Base-by-base conservation (phyloP, 2,797 vertebrate genomes). In the Phrynocephalus guinanensis region DNA sequence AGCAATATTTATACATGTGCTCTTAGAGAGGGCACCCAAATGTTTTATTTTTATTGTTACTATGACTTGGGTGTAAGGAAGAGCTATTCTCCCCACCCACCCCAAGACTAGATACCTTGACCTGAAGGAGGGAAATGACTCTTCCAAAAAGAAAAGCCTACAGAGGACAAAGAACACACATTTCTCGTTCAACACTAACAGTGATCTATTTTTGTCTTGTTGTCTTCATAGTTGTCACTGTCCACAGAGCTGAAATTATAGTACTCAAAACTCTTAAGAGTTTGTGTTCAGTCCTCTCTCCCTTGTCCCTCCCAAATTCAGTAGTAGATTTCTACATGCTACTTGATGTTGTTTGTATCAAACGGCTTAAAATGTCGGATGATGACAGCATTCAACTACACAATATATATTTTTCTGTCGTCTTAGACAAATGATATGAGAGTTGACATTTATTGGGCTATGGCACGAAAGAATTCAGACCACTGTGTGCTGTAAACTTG, bases 1-100 rank as follows among this genome's bases (percentile, higher is more conserved):
- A 99, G 93, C 94, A 63, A 63, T 63, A 95, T 97, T 88, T 97
- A 97, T 98, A 99, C 98, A 99, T 95, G 93, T 96, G 94, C 97
- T 95, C 92, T 94, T 95, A 96, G 93, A 92, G 90, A 96, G 93
- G 92, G 93, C 87, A 93, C 91, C 93, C 86, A 87, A 87, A 89
- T 91, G 56, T 82, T 92, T 82, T 88, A 16, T 90, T 89, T 44
- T 93, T 70, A 24, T 71, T n/a, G 28, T 77, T 50, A 48, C 56
- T 79, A 7, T 93, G 82, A 87, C 92, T 92, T 87, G 84, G 78
- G 52, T 90, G 93, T 88, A 89, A 92, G 83, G 90, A 81, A 82
- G 82, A 90, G 91, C 93, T 93, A 89, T 88, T 94, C 95, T 86
- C 68, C 30, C 11, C 38, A 44, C 38, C 38, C 38, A 44, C 38